These are phyloP conservation scores for Urocynchramus pylzowi DNA, from an alignment of 2,113 vertebrate species.

Conservation along the genomic window DNA sequence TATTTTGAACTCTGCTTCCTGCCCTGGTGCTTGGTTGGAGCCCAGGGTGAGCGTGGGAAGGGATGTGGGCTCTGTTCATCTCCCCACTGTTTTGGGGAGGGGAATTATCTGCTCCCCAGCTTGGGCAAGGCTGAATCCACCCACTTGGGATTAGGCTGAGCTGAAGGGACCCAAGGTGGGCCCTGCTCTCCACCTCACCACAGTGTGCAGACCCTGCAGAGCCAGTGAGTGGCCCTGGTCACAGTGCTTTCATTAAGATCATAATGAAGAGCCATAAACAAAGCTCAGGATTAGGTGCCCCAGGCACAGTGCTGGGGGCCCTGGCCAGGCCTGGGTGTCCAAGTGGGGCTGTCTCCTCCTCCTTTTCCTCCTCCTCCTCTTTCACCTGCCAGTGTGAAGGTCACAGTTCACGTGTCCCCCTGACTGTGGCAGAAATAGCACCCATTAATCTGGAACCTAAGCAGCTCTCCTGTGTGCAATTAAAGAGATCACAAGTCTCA, in stretches of 20 bases:
- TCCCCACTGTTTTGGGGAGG: not conserved
- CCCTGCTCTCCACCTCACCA: not conserved
- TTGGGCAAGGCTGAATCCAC: not conserved
- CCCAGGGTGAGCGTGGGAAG: fast-evolving
- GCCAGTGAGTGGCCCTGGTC: fast-evolving
- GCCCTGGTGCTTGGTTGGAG: fast-evolving
- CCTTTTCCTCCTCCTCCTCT: not conserved
- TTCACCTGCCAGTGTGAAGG: not conserved
- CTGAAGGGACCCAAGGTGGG: not conserved
- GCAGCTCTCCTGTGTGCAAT: constrained; percentile 40
- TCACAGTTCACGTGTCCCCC: constrained; percentile 38
- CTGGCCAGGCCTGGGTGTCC: not conserved
- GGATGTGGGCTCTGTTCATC: not conserved
- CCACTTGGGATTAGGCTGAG: fast-evolving
- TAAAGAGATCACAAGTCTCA: not conserved
- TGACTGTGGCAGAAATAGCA: constrained; percentile 36
- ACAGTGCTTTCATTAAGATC: not conserved
- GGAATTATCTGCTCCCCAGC: not conserved
- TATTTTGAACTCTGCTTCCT: not conserved
- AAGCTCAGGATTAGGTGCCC: not conserved
- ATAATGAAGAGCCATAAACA: not conserved
- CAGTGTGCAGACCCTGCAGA: fast-evolving
- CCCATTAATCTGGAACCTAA: constrained; percentile 29
- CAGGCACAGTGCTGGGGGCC: not conserved
- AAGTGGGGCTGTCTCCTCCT: not conserved